Base-by-base conservation (phyloP, 2,797 vertebrate genomes). In the Sibirionetta formosa region DNA sequence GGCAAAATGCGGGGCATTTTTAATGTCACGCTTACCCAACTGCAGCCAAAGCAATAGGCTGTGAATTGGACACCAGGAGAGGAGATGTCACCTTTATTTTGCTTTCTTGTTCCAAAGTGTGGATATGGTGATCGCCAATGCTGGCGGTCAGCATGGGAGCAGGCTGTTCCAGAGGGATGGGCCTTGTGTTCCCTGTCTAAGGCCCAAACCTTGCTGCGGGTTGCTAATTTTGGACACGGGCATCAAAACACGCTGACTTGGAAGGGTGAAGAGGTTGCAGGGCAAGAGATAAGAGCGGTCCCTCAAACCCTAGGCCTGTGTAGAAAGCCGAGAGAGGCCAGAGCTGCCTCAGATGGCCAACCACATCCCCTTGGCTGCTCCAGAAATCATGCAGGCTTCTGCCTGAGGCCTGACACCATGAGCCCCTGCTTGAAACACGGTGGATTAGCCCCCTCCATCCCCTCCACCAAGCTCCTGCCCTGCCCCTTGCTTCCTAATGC, bases 1-100 rank as follows among this genome's bases (percentile, higher is more conserved):
- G 54, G 65, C 71, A 82, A 89, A 96, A 71, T 69, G 33, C 0
- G 23, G 51, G 40, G 19, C 76, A 24, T 75, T 92, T 68, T 72
- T 86, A 42, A 63, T 60, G 16, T 33, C 19, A 3, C 8, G 23
- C 50, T 63, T 85, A 82, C 89, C 92, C 63, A 87, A 40, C 61
- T 60, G 38, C 61, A 80, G 58, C 64, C 80, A 23, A 66, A 78
- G 31, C 20, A 58, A 17, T 0, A 8, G 72, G 35, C 79, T 89
- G 56, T 50, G 71, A 80, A 20, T 31, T 23, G 63, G 60, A 44
- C 56, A 27, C 64, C 86, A 44, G 35, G 35, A 75, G 65, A 82
- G 38, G 2, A 64, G 70, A 26, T 31, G 27, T 68, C 44, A 68
- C 58, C 66, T 79, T 75, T 26, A 7, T 35, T 92, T 88, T 72